These are phyloP conservation scores for Anadara kagoshimensis DNA, from an alignment of 1,140 invertebrate genomes.

Conservation along the genomic window DNA sequence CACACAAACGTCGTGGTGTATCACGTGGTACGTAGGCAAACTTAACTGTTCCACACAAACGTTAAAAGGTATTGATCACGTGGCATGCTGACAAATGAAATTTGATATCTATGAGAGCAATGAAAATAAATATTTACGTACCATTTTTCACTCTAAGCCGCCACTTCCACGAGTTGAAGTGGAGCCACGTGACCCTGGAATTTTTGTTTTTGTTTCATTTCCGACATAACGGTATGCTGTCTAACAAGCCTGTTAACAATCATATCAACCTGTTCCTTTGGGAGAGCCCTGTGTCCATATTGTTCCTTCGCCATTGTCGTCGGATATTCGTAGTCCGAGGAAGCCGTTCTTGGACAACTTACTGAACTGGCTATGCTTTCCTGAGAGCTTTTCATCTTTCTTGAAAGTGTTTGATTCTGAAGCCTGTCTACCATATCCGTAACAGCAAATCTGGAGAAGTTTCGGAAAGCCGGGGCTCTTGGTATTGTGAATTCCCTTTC, in stretches of 20 bases:
- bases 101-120: too few relatives aligned
- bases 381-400: not conserved
- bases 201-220: not conserved
- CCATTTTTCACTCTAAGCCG: too few relatives aligned
- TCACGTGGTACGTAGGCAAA: too few relatives aligned
- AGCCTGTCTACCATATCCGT: constrained; percentile 26
- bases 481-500: constrained; percentile 17
- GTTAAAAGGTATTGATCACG: too few relatives aligned
- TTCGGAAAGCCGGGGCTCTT: constrained; percentile 30
- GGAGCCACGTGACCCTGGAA: too few relatives aligned
- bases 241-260: constrained; percentile 32
- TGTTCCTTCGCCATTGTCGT: constrained; percentile 31
- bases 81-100: too few relatives aligned
- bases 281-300: constrained; percentile 14
- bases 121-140: too few relatives aligned
- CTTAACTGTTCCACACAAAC: too few relatives aligned
- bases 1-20: too few relatives aligned
- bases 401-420: constrained; percentile 31
- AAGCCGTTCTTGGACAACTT: constrained; percentile 5
- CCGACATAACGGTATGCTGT: constrained; percentile 25
- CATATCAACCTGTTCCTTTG: constrained; percentile 20
- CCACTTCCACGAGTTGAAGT: too few relatives aligned
- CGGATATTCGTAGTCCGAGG: constrained; percentile 27
- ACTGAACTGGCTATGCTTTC: too few relatives aligned
- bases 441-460: constrained; percentile 19